Evolutionary conservation across 2,113 vertebrate species (phyloP), one percentile per base, ranked within the genome.

Genomic region (Pyxicephalus adspersus): DNA sequence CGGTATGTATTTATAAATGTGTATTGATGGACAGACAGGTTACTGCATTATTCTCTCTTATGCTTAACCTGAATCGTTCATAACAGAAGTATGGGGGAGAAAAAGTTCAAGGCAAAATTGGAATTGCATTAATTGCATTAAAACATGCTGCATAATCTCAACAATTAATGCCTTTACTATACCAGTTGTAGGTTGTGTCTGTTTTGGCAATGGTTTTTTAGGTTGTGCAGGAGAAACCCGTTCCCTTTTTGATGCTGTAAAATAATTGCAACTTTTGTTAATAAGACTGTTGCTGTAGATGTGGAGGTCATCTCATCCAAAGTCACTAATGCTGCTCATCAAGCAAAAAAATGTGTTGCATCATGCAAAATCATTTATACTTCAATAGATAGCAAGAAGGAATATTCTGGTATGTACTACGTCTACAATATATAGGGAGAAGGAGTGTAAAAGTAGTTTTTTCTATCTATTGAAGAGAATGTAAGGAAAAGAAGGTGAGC

Each of bases 201-300:
- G 81, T 87, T 91, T 89, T 85, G 90, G 83, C 76, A 55, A 50
- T 3, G 85, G 84, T 72, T 86, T 84, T 92, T 89, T 92, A 84
- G 85, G 66, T 89, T 91, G 93, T 84, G 86, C 90, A 86, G 90
- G 89, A 83, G 87, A 83, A 63, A 86, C 72, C 65, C 58, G 20
- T 84, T 89, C 90, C 86, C 90, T 89, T 85, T 83, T 90, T 87
- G 91, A 87, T 89, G 78, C 93, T 94, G 88, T 84, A 91, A 91
- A 87, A 89, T 67, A 78, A 78, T 34, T 23, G 64, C 23, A 51
- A 3, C 6, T n/a, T 77, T 17, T 54, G n/a, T 64, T 28, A 23
- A 55, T 72, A 72, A 72, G 2, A 72, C 45, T 55, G 19, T 18
- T 72, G 19, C 34, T 18, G 19, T 22, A 23, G 18, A 54, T 29